Evolutionary conservation across 2,888 invertebrate species (phyloP).

Genomic region (Oxystoma pomonae): DNA sequence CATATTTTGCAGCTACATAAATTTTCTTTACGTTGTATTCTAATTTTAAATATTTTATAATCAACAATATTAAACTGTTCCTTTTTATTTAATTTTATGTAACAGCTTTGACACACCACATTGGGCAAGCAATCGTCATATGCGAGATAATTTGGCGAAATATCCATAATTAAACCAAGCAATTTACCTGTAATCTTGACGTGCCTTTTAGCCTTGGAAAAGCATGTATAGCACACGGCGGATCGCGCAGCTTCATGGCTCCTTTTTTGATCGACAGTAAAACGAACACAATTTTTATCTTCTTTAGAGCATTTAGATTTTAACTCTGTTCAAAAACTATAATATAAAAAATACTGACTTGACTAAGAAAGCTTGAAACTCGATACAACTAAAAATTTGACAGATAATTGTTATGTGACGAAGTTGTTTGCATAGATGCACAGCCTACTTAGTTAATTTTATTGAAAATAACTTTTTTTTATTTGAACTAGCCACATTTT

Average conservation of each 20-base stretch:
- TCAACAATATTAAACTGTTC: background rate
- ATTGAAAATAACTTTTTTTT: background rate
- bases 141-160: background rate
- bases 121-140: background rate
- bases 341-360: too few species aligned
- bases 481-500: too few species aligned
- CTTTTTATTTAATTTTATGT: background rate
- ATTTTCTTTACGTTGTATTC: background rate
- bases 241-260: background rate
- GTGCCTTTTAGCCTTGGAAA: background rate
- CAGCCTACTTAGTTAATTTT: background rate
- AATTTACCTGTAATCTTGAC: background rate
- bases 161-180: background rate
- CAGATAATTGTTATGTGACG: background rate
- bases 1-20: background rate
- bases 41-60: background rate
- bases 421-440: background rate
- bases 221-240: background rate
- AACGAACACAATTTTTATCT: background rate
- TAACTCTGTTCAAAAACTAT: background rate
- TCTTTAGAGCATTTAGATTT: background rate
- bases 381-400: background rate
- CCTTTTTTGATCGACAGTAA: background rate
- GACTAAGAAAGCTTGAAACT: background rate
- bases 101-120: background rate